Conservation (phyloP, 2,888 invertebrate species). For the Chymomyza procnemis region DNA sequence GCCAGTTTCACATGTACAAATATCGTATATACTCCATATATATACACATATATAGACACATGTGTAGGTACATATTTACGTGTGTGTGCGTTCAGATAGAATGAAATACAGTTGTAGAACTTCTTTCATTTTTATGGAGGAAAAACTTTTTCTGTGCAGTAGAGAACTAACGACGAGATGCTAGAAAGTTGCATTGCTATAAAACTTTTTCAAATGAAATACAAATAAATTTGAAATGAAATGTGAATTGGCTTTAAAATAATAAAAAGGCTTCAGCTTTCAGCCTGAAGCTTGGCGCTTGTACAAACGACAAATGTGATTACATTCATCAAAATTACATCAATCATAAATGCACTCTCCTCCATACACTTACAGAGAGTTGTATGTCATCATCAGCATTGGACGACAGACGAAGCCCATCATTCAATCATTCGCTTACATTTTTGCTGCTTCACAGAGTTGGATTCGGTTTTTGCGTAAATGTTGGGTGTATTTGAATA, state of each 20-base stretch:
- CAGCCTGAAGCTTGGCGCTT: not conserved
- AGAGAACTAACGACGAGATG: constrained; percentile 53
- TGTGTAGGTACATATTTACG: not conserved
- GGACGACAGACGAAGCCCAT: constrained; percentile 29
- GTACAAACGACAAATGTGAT: constrained; percentile 35
- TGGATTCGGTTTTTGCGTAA: constrained; percentile 5
- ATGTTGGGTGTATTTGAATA: too few relatives aligned
- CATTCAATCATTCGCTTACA: constrained; percentile 40
- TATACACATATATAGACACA: not conserved
- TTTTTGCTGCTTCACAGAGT: constrained; percentile 56
- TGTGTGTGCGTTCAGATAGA: constrained; percentile 7
- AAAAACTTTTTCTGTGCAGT: constrained; percentile 50
- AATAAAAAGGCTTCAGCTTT: constrained; percentile 32
- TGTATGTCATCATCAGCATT: not conserved
- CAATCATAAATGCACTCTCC: constrained; percentile 73
- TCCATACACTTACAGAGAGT: constrained; percentile 33
- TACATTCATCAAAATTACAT: constrained; percentile 70
- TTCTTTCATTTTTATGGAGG: constrained; percentile 58
- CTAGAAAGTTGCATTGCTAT: constrained; percentile 8
- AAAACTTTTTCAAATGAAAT: constrained; percentile 41
- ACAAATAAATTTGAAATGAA: constrained; percentile 59
- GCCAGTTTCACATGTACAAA: not conserved
- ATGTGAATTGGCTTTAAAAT: constrained; percentile 57
- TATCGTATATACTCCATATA: not conserved
- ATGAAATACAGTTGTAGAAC: constrained; percentile 61